Percentiles rank a stretch among this genome's conserved stretches.
phyloP scores from a whole-genome alignment of 2,888 invertebrate genomes.

The Apamea anceps region DNA sequence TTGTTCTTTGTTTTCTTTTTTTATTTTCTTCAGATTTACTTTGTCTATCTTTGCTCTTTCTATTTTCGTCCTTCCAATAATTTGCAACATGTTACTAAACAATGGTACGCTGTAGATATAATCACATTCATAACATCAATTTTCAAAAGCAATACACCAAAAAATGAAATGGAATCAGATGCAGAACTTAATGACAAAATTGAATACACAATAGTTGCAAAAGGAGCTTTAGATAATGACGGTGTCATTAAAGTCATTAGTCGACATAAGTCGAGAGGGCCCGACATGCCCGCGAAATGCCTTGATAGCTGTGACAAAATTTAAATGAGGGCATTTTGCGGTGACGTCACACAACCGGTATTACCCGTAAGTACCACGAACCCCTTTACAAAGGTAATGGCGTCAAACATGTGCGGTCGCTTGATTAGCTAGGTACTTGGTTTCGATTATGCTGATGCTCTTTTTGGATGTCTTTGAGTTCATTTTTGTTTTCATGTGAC shows the following conservation, averaged over 20 bases:
- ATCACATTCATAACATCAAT: neutral
- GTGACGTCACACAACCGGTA: slow-evolving; percentile 57
- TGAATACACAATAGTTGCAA: slow-evolving; percentile 33
- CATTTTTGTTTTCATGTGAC: neutral
- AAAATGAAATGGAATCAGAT: neutral
- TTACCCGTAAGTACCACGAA: slow-evolving; percentile 37
- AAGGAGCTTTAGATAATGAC: slow-evolving; percentile 40
- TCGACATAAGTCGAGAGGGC: slow-evolving; percentile 28
- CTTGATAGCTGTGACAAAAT: slow-evolving; percentile 55
- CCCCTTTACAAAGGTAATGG: slow-evolving; percentile 32
- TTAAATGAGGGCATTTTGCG: slow-evolving; percentile 47
- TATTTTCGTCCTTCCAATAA: neutral
- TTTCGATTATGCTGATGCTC: neutral
- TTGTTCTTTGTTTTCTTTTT: neutral
- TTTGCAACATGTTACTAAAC: neutral
- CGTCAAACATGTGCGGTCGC: slow-evolving; percentile 11
- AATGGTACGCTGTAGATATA: neutral
- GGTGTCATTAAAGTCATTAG: slow-evolving; percentile 50
- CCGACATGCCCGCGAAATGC: slow-evolving; percentile 44
- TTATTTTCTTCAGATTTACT: slow-evolving; percentile 2
- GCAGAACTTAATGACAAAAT: slow-evolving; percentile 5
- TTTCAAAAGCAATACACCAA: neutral
- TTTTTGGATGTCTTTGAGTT: neutral
- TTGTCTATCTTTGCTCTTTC: neutral
- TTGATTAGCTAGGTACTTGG: slow-evolving; percentile 1